Conservation (phyloP, 2,888 invertebrate species). For the Drosophila meridiana region DNA sequence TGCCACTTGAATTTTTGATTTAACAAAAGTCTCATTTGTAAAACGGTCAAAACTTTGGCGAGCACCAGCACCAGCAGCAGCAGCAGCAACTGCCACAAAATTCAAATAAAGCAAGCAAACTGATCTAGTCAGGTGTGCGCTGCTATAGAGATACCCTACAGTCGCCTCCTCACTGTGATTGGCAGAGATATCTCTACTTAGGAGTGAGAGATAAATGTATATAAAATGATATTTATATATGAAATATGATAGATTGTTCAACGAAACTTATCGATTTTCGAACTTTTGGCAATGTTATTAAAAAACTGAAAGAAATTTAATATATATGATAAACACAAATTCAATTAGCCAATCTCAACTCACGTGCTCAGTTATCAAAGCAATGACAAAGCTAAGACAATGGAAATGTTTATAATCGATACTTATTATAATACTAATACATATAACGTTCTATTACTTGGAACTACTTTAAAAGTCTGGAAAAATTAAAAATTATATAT, state of each 20-base stretch:
- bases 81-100: conserved; percentile 33
- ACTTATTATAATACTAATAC: neutral
- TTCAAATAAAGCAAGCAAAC: conserved; percentile 52
- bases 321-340: neutral
- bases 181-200: too few species aligned
- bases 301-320: neutral
- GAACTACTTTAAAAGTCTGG: neutral
- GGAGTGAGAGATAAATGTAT: too few species aligned
- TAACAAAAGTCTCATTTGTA: conserved; percentile 78
- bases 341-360: neutral
- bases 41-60: conserved; percentile 55
- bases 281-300: neutral
- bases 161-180: neutral
- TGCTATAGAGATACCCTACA: conserved; percentile 9
- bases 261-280: neutral
- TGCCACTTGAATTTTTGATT: conserved; percentile 79
- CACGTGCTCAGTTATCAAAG: neutral
- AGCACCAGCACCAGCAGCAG: conserved; percentile 18
- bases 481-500: neutral
- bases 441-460: neutral
- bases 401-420: neutral
- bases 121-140: neutral
- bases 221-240: too few species aligned
- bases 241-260: too few species aligned
- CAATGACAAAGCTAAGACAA: neutral